Conservation (phyloP, 2,888 invertebrate species). For the Dascillus cervinus region DNA sequence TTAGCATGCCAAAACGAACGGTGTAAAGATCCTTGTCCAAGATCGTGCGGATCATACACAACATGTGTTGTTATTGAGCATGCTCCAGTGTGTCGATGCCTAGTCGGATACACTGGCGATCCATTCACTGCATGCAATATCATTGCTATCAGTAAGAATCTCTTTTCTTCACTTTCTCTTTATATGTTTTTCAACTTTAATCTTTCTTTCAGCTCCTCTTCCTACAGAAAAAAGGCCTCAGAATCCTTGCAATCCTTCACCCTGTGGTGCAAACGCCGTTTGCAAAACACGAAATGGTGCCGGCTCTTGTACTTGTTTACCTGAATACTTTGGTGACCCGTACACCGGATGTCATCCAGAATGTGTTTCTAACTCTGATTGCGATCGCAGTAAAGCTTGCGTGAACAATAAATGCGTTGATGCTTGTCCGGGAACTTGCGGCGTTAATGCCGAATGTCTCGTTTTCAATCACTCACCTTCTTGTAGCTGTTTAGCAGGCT, state of each 20-base stretch:
- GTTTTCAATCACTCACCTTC: conserved; percentile 61
- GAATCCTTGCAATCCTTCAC: conserved; percentile 55
- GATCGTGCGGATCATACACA: conserved; percentile 67
- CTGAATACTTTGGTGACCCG: conserved; percentile 58
- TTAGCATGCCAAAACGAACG: conserved; percentile 71
- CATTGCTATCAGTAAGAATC: conserved; percentile 51
- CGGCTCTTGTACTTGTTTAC: conserved; percentile 56
- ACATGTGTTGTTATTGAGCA: conserved; percentile 71
- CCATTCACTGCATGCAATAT: conserved; percentile 53
- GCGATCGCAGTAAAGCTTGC: conserved; percentile 55
- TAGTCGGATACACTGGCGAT: conserved; percentile 61
- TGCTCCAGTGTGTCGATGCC: conserved; percentile 68
- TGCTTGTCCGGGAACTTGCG: conserved; percentile 53
- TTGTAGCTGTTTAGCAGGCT: conserved; percentile 53
- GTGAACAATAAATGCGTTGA: conserved; percentile 58
- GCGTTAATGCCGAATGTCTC: conserved; percentile 50
- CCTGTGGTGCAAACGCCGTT: conserved; percentile 60
- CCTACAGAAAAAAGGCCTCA: conserved; percentile 42
- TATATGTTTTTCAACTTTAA: no score
- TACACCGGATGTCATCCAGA: conserved; percentile 60
- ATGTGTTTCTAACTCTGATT: conserved; percentile 60
- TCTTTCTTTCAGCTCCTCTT: conserved; percentile 43
- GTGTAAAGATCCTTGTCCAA: conserved; percentile 72
- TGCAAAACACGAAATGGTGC: conserved; percentile 57
- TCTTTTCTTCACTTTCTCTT: conserved; percentile 4